phyloP scores from a whole-genome alignment of 2,888 invertebrate species.

The Xanthia togata region DNA sequence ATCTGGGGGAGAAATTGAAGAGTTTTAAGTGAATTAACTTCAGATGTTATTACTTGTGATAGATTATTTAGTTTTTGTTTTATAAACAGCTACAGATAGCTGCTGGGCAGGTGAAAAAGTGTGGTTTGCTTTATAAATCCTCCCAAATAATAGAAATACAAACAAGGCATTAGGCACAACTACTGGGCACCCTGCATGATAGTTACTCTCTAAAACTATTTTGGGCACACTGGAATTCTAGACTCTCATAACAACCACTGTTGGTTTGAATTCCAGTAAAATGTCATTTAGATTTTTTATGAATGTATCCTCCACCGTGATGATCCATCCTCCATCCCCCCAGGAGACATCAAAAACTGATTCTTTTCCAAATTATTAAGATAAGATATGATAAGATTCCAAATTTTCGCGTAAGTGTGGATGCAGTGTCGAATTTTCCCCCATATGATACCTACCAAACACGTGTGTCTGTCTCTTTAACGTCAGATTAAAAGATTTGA shows the following conservation, averaged over 20 bases:
- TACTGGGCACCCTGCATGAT: not conserved
- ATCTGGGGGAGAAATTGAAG: slow-evolving; percentile 83
- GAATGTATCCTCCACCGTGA: not conserved
- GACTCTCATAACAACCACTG: not conserved
- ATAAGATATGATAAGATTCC: too few species aligned
- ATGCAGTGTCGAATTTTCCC: not conserved
- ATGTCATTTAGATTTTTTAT: too few species aligned
- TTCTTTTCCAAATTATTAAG: too few species aligned
- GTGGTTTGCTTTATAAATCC: not conserved
- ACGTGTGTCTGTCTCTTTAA: slow-evolving; percentile 37
- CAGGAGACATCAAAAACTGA: not conserved
- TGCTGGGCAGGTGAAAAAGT: not conserved
- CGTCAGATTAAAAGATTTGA: slow-evolving; percentile 51
- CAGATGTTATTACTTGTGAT: not conserved
- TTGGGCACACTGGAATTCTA: not conserved
- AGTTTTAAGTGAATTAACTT: not conserved
- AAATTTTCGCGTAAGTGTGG: slow-evolving; percentile 1
- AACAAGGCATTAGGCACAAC: not conserved
- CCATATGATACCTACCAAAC: not conserved
- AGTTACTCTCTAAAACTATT: not conserved
- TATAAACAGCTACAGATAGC: not conserved
- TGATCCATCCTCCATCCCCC: not conserved
- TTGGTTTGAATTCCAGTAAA: not conserved
- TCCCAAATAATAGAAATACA: not conserved
- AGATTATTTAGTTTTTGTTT: not conserved